Base-by-base conservation (phyloP, 2,113 vertebrate genomes). In the Lethenteron reissneri region DNA sequence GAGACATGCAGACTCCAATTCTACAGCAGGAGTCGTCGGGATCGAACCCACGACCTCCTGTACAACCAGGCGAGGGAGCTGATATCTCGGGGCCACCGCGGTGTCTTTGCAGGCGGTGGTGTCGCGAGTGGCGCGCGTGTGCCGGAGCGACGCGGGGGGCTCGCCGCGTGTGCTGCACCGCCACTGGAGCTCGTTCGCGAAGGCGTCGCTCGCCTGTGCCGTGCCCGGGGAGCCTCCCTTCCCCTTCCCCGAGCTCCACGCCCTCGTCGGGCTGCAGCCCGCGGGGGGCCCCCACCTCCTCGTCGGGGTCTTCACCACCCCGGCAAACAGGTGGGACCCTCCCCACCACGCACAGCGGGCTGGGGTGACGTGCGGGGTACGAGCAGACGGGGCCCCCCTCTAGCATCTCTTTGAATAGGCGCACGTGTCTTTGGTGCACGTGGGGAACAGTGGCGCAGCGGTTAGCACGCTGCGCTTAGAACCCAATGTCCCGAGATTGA, bases 111-210 rank as follows among this genome's bases (percentile, higher is more conserved):
- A 96, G 92, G 89, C 95, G 71, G 77, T 84, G 74, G 92, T 95
- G 80, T 92, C 92, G 3, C 83, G 89, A 1, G 91, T 92, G n/a
- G 90, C 83, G 0, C 85, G 89, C 0, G 89, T 96, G 12, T 96
- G 92, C 69, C 94, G 95, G 78, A 95, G 92, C 0, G 92, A 95
- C 80, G 82, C 83, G 17, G 92, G 91, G 0, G 92, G 92, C 2
- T 94, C 92, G 0, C 87, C 88, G 0, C 78, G 92, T 62, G 91
- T 90, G 70, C 82, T 97, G 77, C 91, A 97, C 73, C 85, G 87
- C 3, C 90, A 94, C 75, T 96, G 92, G 92, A 97, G 88, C 0
- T 95, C 91, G 0, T 97, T 97, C 80, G 85, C 95, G 70, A 97
- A 96, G 78, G 85, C 88, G 3, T 84, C 91, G 60, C 85, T 97